phyloP scores from a whole-genome alignment of 1,140 invertebrate species.

The Lepidostoma basale region DNA sequence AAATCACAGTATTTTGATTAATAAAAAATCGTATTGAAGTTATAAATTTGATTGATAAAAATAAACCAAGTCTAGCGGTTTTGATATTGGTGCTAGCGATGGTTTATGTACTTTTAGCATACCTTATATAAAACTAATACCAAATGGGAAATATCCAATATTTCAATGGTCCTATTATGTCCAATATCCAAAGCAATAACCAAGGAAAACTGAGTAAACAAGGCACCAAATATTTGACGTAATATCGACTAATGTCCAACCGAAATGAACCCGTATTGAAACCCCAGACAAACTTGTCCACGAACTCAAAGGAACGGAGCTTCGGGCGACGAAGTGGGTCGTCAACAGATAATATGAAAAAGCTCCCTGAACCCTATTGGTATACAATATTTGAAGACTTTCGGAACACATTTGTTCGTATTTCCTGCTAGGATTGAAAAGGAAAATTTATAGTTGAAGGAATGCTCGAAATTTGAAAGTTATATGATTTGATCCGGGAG shows the following conservation, averaged over 20 bases:
- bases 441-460: too few species aligned
- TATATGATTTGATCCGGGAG: too few species aligned
- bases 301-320: slow-evolving; percentile 15
- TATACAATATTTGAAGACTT: background rate
- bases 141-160: slow-evolving; percentile 6
- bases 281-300: slow-evolving; percentile 23
- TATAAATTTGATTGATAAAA: too few species aligned
- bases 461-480: too few species aligned
- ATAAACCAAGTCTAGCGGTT: too few species aligned
- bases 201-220: slow-evolving; percentile 21
- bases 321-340: slow-evolving; percentile 13
- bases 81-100: too few species aligned
- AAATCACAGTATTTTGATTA: too few species aligned
- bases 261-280: slow-evolving; percentile 29
- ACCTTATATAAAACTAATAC: background rate
- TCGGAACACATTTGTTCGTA: background rate
- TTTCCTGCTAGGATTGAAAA: background rate
- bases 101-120: background rate
- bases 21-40: too few species aligned
- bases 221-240: slow-evolving; percentile 21
- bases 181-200: slow-evolving; percentile 14
- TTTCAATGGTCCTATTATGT: slow-evolving; percentile 18
- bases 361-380: background rate
- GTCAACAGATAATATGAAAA: slow-evolving; percentile 22
- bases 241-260: slow-evolving; percentile 27